A percentile compares a stretch with the other conserved stretches of the same genome.
These are phyloP conservation scores for Notodonta ziczac DNA, from an alignment of 2,888 invertebrate species.

Conservation along the genomic window DNA sequence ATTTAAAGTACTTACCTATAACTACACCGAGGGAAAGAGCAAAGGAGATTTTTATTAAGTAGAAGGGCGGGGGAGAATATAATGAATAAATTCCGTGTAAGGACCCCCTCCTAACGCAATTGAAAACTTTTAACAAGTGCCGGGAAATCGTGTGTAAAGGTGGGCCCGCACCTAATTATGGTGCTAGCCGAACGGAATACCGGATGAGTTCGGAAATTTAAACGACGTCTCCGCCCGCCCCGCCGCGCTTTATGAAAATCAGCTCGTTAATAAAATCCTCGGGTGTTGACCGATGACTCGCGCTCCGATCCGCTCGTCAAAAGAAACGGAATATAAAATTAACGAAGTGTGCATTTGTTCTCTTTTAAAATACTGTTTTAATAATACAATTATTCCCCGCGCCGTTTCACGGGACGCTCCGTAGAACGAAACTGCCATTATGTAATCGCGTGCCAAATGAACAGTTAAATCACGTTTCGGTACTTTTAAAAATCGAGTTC, in stretches of 20 bases:
- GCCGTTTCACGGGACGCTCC: constrained; percentile 32
- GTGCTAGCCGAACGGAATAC: constrained; percentile 69
- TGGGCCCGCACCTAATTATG: constrained; percentile 78
- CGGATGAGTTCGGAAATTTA: constrained; percentile 76
- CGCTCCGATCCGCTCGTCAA: constrained; percentile 24
- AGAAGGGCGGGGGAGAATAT: constrained; percentile 71
- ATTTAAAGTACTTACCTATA: constrained; percentile 78
- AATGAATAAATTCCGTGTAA: constrained; percentile 83
- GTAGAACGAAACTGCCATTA: constrained; percentile 30
- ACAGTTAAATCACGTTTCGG: constrained; percentile 51
- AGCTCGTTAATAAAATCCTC: constrained; percentile 67
- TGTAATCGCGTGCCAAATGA: constrained; percentile 38
- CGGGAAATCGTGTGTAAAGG: constrained; percentile 83
- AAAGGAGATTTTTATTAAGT: constrained; percentile 79
- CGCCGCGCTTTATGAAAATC: constrained; percentile 67
- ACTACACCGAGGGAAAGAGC: constrained; percentile 68
- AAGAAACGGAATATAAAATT: constrained; percentile 45
- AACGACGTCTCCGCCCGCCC: constrained; percentile 48
- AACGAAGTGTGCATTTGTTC: constrained; percentile 38
- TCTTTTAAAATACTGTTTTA: constrained; percentile 21
- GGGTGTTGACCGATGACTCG: constrained; percentile 59
- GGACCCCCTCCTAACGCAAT: constrained; percentile 79
- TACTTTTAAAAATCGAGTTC: constrained; percentile 47
- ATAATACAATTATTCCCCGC: constrained; percentile 26
- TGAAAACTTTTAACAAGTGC: constrained; percentile 85